Evolutionary conservation across 2,797 vertebrate genomes (phyloP).

Genomic region (Chiloscyllium punctatum): DNA sequence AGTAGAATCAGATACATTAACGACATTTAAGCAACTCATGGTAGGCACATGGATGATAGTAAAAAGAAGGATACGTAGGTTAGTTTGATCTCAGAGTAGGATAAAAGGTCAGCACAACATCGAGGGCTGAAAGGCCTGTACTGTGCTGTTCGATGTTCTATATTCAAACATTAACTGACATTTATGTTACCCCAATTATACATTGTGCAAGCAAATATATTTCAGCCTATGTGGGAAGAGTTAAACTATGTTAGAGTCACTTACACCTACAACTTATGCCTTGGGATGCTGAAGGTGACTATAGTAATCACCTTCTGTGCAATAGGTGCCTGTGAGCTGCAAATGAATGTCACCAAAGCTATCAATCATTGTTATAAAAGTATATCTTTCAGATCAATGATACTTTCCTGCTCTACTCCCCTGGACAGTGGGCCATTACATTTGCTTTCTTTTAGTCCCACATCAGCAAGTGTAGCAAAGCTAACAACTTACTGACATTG

Average conservation of each 20-base stretch:
- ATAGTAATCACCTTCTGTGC: background rate
- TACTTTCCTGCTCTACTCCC: background rate
- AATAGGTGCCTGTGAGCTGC: background rate
- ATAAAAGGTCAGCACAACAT: too few relatives aligned
- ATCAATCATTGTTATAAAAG: background rate
- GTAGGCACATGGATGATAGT: too few relatives aligned
- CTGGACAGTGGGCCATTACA: too few relatives aligned
- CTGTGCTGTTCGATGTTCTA: too few relatives aligned
- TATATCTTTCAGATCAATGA: background rate
- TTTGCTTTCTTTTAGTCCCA: background rate
- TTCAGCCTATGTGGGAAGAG: background rate
- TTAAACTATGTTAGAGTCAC: background rate
- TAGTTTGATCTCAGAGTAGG: too few relatives aligned
- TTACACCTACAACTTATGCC: background rate
- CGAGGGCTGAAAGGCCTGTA: too few relatives aligned
- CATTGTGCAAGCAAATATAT: background rate
- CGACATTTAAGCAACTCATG: too few relatives aligned
- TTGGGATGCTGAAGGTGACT: background rate
- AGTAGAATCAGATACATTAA: too few relatives aligned
- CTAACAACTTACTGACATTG: background rate
- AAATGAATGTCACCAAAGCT: slow-evolving; percentile 20
- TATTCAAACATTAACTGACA: background rate
- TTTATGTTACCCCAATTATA: background rate
- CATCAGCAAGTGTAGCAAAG: background rate
- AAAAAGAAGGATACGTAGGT: too few relatives aligned